Percentiles rank a stretch among this genome's conserved stretches.
phyloP scores from a whole-genome alignment of 1,140 invertebrate species.

The Leptonema lineaticorne region DNA sequence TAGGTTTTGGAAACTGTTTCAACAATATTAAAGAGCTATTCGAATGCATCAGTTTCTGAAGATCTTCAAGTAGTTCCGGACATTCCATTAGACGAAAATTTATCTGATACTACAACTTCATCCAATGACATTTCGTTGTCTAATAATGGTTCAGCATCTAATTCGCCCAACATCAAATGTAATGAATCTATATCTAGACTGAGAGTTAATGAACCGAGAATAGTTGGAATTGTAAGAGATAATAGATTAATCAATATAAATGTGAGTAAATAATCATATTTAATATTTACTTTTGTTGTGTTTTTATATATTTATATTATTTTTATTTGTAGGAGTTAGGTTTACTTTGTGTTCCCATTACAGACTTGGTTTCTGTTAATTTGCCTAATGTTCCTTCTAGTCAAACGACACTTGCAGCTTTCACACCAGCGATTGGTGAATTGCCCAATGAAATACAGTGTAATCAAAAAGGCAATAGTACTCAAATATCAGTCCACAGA shows the following conservation, averaged over 20 bases:
- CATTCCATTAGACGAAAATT: conserved; percentile 46
- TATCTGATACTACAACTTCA: neutral
- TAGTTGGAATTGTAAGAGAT: conserved; percentile 40
- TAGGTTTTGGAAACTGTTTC: conserved; percentile 55
- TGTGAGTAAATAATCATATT: conserved; percentile 44
- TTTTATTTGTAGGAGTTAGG: conserved; percentile 49
- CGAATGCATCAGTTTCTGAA: conserved; percentile 49
- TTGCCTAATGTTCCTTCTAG: conserved; percentile 31
- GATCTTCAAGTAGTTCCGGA: conserved; percentile 55
- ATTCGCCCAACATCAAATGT: neutral
- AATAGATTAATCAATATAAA: conserved; percentile 46
- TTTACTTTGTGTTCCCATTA: conserved; percentile 51
- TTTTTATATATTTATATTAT: conserved; percentile 11
- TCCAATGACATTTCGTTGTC: neutral
- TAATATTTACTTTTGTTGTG: neutral
- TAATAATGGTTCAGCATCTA: neutral
- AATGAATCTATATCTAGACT: conserved; percentile 11
- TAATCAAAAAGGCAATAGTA: conserved; percentile 11
- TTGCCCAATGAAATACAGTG: conserved; percentile 30
- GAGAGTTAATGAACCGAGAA: conserved; percentile 25
- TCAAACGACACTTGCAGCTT: conserved; percentile 36
- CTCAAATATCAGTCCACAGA: conserved; percentile 52
- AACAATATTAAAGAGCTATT: conserved; percentile 51
- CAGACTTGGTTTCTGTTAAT: conserved; percentile 46
- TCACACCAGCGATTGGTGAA: conserved; percentile 35